Evolutionary conservation across 2,797 vertebrate genomes (phyloP).

Genomic region (Trichosurus vulpecula): DNA sequence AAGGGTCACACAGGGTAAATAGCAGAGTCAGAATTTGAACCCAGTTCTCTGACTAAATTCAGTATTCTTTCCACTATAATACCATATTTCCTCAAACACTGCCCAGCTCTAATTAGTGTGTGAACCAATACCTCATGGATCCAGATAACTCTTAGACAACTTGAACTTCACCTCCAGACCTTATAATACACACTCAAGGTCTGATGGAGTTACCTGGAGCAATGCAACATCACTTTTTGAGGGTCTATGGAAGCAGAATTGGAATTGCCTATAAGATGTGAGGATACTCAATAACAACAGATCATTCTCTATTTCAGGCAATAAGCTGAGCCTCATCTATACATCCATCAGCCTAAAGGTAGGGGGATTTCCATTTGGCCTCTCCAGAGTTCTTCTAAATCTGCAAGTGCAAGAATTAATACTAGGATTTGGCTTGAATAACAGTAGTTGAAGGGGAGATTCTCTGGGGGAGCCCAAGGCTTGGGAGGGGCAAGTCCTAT

Average conservation of each 20-base stretch:
- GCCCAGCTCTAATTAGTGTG: not conserved
- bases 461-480: not conserved
- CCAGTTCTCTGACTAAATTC: not conserved
- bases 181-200: not conserved
- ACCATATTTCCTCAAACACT: not conserved
- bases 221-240: not conserved
- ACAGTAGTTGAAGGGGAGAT: not conserved
- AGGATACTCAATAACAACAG: not conserved
- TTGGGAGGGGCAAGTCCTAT: not conserved
- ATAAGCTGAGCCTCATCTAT: not conserved
- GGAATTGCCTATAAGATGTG: not conserved
- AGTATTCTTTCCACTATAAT: not conserved
- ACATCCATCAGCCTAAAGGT: not conserved
- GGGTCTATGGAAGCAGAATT: not conserved
- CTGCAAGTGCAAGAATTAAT: not conserved
- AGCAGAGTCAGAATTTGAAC: not conserved
- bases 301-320: not conserved
- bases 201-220: not conserved
- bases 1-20: not conserved
- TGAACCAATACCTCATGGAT: not conserved
- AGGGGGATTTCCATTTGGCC: not conserved
- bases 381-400: not conserved
- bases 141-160: not conserved
- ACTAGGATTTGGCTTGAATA: not conserved
- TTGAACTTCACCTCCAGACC: not conserved